Conservation (phyloP, 2,797 vertebrate genomes). For the Onychomys torridus region DNA sequence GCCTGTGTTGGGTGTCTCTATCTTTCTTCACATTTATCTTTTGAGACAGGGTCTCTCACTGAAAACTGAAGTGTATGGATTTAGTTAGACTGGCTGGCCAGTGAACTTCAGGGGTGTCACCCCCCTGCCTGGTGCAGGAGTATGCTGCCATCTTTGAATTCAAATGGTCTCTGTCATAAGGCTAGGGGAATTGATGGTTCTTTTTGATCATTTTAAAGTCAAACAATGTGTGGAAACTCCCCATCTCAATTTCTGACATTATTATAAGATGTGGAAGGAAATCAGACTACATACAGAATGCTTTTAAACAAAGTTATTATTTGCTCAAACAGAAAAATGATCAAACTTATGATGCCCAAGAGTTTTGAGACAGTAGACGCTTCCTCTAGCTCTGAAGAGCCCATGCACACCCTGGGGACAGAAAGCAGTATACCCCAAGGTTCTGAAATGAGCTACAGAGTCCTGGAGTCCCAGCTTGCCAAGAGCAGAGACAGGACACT, state of each 20-base stretch:
- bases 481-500: background rate
- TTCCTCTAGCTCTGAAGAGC: background rate
- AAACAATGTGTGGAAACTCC: background rate
- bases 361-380: background rate
- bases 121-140: background rate
- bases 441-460: background rate
- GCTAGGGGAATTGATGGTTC: background rate
- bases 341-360: accelerated
- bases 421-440: background rate
- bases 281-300: background rate
- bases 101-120: background rate
- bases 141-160: background rate
- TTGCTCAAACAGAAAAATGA: constrained; percentile 39
- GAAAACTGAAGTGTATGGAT: background rate
- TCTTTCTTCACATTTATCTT: background rate
- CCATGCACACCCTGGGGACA: no score
- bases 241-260: background rate
- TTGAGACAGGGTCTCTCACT: background rate
- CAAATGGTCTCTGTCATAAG: background rate
- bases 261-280: background rate
- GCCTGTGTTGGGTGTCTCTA: background rate
- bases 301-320: background rate
- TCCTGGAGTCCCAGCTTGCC: background rate
- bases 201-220: background rate
- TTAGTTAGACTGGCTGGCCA: background rate